Conservation (phyloP, 1,140 invertebrate genomes). For the Megathymus violae region DNA sequence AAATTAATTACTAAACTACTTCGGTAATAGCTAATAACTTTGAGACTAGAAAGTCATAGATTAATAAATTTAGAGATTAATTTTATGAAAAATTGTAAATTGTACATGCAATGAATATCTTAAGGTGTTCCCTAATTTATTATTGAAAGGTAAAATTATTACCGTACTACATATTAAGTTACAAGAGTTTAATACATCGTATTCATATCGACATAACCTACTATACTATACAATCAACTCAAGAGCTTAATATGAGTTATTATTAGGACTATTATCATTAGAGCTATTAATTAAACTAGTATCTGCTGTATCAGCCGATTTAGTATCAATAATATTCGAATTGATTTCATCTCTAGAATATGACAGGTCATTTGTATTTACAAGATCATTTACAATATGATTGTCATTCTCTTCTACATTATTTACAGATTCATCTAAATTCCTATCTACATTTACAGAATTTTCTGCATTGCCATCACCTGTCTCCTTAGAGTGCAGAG, state of each 20-base stretch:
- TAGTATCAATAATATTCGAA: constrained; percentile 64
- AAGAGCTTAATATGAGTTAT: constrained; percentile 62
- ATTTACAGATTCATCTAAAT: constrained; percentile 49
- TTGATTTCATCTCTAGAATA: constrained; percentile 66
- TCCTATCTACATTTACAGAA: constrained; percentile 59
- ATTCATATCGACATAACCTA: neutral
- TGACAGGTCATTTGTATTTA: constrained; percentile 45
- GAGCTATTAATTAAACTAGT: constrained; percentile 54
- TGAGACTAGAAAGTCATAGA: neutral
- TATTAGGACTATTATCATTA: constrained; percentile 71
- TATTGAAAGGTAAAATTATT: too few relatives aligned
- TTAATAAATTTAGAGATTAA: too few relatives aligned
- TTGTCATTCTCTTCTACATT: constrained; percentile 54
- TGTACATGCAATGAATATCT: too few relatives aligned
- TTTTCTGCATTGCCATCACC: constrained; percentile 40
- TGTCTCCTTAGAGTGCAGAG: constrained; percentile 47
- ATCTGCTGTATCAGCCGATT: constrained; percentile 42
- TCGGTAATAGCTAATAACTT: constrained; percentile 51
- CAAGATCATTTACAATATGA: constrained; percentile 37
- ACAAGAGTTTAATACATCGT: too few relatives aligned
- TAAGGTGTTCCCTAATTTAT: too few relatives aligned
- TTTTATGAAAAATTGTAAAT: too few relatives aligned
- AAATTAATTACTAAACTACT: constrained; percentile 52
- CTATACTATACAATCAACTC: constrained; percentile 18
- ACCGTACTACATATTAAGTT: too few relatives aligned